Conservation (phyloP, 1,140 invertebrate species). For the Solenopsis invicta region DNA sequence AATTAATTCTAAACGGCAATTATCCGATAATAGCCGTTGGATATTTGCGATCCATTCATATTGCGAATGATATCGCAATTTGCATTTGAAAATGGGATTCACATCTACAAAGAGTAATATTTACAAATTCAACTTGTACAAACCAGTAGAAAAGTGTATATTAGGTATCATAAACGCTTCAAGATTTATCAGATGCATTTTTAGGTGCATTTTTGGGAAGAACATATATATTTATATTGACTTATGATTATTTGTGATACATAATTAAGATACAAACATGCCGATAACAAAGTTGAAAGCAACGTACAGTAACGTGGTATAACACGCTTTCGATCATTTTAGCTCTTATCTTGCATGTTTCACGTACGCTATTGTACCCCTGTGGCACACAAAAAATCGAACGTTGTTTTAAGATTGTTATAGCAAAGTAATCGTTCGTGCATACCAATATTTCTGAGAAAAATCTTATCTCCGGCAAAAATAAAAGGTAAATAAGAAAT, state of each 20-base stretch:
- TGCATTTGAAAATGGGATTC: constrained; percentile 48
- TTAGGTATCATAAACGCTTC: neutral
- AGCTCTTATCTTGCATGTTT: neutral
- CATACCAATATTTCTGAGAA: neutral
- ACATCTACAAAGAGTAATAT: constrained; percentile 5
- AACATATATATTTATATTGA: neutral
- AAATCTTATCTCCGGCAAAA: neutral
- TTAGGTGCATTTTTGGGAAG: neutral
- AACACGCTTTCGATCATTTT: neutral
- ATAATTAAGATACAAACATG: neutral
- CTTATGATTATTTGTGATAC: neutral
- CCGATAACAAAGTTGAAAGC: neutral
- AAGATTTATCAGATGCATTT: neutral
- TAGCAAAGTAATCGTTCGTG: neutral
- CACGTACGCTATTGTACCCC: neutral
- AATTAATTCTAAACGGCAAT: constrained; percentile 60
- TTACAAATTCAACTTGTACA: constrained; percentile 11
- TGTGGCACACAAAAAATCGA: neutral
- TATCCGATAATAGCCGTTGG: constrained; percentile 45
- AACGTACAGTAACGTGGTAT: neutral
- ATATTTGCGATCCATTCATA: constrained; percentile 37
- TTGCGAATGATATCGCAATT: constrained; percentile 46
- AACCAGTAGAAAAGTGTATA: neutral
- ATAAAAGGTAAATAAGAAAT: no score
- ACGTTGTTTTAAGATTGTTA: neutral